phyloP scores from a whole-genome alignment of 2,113 vertebrate species.

The Oryzias javanicus region DNA sequence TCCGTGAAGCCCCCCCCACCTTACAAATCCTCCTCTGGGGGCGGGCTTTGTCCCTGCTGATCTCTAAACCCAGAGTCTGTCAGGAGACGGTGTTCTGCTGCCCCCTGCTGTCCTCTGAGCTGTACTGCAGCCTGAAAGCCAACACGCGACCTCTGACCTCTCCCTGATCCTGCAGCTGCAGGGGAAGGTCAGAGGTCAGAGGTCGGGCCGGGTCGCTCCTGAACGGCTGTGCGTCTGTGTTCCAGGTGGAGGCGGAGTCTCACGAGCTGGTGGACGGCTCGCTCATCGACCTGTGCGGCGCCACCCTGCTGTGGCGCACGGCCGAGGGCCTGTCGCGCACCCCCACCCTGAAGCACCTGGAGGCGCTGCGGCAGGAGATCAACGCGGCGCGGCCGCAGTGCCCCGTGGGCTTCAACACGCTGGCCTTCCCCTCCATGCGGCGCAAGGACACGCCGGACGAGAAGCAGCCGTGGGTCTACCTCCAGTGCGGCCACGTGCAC shows the following conservation, averaged over 20 bases:
- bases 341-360: slow-evolving; percentile 94
- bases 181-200: not conserved
- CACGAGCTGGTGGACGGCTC: slow-evolving; percentile 97
- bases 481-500: slow-evolving; percentile 96
- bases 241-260: slow-evolving; percentile 90
- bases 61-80: too few relatives aligned
- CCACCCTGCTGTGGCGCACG: slow-evolving; percentile 95
- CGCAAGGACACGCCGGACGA: slow-evolving; percentile 96
- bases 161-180: not conserved
- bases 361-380: slow-evolving; percentile 96
- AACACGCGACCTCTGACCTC: not conserved
- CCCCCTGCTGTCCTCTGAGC: slow-evolving; percentile 37
- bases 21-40: not conserved
- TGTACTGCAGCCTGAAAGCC: not conserved
- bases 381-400: slow-evolving; percentile 96
- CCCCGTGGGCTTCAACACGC: slow-evolving; percentile 97
- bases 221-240: slow-evolving; percentile 1
- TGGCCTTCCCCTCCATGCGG: slow-evolving; percentile 98
- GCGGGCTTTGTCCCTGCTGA: slow-evolving; percentile 38
- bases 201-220: too few relatives aligned
- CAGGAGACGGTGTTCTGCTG: slow-evolving; percentile 13
- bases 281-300: slow-evolving; percentile 94
- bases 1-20: not conserved
- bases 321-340: slow-evolving; percentile 94
- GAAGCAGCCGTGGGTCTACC: slow-evolving; percentile 98